Evolutionary conservation across 1,140 invertebrate genomes (phyloP), one percentile per base, ranked within the genome.

Genomic region (Magallana gigas): DNA sequence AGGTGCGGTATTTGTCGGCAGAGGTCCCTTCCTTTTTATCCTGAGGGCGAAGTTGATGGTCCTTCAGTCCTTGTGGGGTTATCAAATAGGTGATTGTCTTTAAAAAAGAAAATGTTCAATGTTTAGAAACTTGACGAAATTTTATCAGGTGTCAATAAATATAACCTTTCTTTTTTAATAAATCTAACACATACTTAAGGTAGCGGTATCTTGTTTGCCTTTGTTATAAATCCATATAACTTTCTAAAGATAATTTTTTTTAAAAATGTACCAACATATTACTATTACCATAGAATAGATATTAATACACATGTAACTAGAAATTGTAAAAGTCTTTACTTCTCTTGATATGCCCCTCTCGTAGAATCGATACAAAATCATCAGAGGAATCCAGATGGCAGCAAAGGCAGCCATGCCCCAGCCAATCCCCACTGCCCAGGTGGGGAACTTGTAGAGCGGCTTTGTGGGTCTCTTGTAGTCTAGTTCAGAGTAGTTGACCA

Each of bases 401-500:
- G 96, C 96, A 14, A 95, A 89, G 0, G 94, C 85, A 80, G 96
- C 96, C 57, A 96, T 95, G 9, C 91, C 87, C 96, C 96, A 97
- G 3, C 96, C 96, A 11, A 96, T 86, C 2, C 76, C 87, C 14
- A 96, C 93, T 1, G 96, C 96, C 96, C 96, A 97, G 4, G 90
- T 81, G 0, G 96, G 96, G 92, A 96, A 97, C 0, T 85, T 59
- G 48, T 95, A 94, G 0, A 57, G 85, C 1, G 88, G 88, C 29
- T 86, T 84, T 12, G 83, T 88, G 16, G 92, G 91, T 18, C 91
- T 84, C 9, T 48, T 88, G 85, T 94, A 94, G 11, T 90, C 91
- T 64, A 94, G 81, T 71, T 94, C 92, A 1, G 92, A 96, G 91
- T 97, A 97, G 91, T 97, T 97, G 36, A 97, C 96, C 96, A 97